A percentile compares a stretch with the other conserved stretches of the same genome.
Evolutionary conservation across 1,140 invertebrate species (phyloP).

Genomic region (Diplogasteroides magnus): DNA sequence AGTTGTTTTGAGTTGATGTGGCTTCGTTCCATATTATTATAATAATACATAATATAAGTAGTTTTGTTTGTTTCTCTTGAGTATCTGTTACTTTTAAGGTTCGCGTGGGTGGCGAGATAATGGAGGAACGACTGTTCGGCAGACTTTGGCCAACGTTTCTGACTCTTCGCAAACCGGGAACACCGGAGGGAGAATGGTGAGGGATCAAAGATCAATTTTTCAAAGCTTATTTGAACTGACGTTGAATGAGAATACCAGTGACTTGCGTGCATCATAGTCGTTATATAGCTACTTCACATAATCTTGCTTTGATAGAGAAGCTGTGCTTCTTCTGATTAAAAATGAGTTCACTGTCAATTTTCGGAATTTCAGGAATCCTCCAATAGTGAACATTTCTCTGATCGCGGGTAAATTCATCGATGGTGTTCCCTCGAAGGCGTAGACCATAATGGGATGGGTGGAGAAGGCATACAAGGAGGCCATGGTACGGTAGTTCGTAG

Average conservation of each 20-base stretch:
- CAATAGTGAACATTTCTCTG: conserved; percentile 24
- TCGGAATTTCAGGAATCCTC: conserved; percentile 29
- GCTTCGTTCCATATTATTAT: no score
- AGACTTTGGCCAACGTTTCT: neutral
- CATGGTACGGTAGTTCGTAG: neutral
- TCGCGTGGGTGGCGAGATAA: neutral
- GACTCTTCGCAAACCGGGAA: neutral
- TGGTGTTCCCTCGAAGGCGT: conserved; percentile 15
- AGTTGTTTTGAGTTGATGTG: neutral
- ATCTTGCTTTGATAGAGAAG: no score
- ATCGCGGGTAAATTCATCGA: conserved; percentile 23
- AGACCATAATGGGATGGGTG: conserved; percentile 23
- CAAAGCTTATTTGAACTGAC: no score
- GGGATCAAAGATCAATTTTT: neutral
- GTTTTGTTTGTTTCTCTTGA: no score
- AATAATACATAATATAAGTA: no score
- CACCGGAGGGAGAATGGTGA: neutral
- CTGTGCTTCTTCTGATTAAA: no score
- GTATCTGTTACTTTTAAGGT: no score
- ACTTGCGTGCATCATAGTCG: no score
- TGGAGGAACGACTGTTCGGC: neutral
- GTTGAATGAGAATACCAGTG: no score
- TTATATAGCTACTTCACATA: no score
- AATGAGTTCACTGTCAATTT: no score
- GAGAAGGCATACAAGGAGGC: no score